These are phyloP conservation scores for Prionace glauca DNA, from an alignment of 2,797 vertebrate genomes.

Conservation along the genomic window DNA sequence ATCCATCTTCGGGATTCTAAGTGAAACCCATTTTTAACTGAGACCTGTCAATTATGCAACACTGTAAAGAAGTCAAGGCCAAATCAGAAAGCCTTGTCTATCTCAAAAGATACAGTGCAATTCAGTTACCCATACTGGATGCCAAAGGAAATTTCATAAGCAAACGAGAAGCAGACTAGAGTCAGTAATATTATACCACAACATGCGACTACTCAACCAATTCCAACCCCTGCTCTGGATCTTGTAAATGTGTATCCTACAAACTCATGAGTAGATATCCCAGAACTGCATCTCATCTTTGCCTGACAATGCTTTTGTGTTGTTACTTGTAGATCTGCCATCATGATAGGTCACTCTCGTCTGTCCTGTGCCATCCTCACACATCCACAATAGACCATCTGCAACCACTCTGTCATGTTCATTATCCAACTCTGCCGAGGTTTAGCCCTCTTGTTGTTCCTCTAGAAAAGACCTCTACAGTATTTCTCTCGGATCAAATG, in stretches of 20 bases:
- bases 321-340: too few relatives aligned
- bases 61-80: background rate
- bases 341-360: too few relatives aligned
- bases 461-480: too few relatives aligned
- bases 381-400: too few relatives aligned
- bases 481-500: too few relatives aligned
- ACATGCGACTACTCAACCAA: background rate
- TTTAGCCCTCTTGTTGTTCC: too few relatives aligned
- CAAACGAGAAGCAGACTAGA: background rate
- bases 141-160: background rate
- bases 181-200: background rate
- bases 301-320: too few relatives aligned
- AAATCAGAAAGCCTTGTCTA: background rate
- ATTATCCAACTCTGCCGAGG: too few relatives aligned
- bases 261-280: background rate
- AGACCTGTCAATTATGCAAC: background rate
- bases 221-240: background rate
- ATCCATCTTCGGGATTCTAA: too few relatives aligned
- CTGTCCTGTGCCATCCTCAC: too few relatives aligned
- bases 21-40: background rate
- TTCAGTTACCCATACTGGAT: background rate
- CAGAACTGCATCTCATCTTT: background rate
- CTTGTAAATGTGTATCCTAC: background rate
- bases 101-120: background rate
- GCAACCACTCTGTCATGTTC: too few relatives aligned